Base-by-base conservation (phyloP, 2,113 vertebrate genomes). In the Acanthochromis polyacanthus region DNA sequence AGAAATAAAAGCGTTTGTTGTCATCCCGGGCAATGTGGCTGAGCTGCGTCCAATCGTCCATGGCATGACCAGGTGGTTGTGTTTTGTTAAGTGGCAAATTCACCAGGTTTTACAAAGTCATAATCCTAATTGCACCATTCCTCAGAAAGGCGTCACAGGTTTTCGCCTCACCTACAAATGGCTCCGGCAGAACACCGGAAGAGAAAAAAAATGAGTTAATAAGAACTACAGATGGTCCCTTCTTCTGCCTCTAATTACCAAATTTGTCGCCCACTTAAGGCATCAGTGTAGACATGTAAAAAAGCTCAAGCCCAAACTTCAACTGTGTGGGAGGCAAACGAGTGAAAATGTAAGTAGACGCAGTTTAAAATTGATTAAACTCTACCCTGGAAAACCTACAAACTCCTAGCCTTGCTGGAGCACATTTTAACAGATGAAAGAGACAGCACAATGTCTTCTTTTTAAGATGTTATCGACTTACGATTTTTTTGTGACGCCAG, bases 101-200 rank as follows among this genome's bases (percentile, higher is more conserved):
- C 55, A 62, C 81, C 84, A 79, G 85, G 81, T 88, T 91, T 90
- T 90, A 91, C 92, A 86, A 88, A 86, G 83, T 84, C 85, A 85
- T 88, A 90, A 88, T 92, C 75, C 84, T 92, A 92, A 92, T 92
- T 87, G 87, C 16, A 45, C 79, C 81, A 91, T 92, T 82, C 75
- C 52, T 92, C 92, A 92, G 81, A 82, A 88, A 83, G 65, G 79
- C 80, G 70, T 89, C 77, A 48, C 81, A 81, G 66, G 72, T 78
- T 85, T 36, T 43, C 32, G 61, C 78, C 75, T 71, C 53, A 7
- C 22, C 70, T 77, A 59, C 70, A 81, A 80, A 92, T 88, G 80
- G 82, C 73, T 91, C 23, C 66, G 48, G 61, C 63, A 68, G 32
- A 17, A 60, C 17, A 17, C 32, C 0, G 1, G 61, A 60, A 46